phyloP scores from a whole-genome alignment of 2,888 invertebrate genomes.

The Coleophora flavipennella region DNA sequence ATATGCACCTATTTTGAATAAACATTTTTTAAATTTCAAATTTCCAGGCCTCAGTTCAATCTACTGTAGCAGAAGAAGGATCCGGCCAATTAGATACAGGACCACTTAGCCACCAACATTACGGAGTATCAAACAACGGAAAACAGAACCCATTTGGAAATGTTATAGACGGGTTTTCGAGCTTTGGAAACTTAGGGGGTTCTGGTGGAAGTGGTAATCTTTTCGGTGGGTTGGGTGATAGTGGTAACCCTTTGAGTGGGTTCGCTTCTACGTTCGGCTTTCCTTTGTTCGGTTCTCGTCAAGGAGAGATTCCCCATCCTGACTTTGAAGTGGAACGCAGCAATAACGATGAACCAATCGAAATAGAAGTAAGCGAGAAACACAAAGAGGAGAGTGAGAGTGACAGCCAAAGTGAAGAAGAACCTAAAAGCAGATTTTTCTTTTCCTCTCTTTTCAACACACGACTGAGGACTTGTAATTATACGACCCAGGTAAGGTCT shows the following conservation, averaged over 20 bases:
- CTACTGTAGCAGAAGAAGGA: conserved; percentile 23
- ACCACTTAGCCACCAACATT: no score
- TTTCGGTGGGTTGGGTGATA: no score
- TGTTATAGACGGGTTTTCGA: neutral
- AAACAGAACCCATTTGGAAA: neutral
- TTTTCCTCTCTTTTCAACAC: conserved; percentile 10
- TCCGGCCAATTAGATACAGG: conserved; percentile 1
- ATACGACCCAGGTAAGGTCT: conserved; percentile 12
- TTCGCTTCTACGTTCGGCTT: neutral
- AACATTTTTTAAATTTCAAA: no score
- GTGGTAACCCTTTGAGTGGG: no score
- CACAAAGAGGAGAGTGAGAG: conserved; percentile 5
- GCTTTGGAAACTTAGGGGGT: neutral
- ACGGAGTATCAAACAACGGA: no score
- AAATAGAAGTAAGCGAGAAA: no score
- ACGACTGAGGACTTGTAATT: conserved; percentile 13
- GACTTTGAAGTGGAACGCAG: neutral
- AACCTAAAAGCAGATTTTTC: conserved; percentile 18
- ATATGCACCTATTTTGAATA: no score
- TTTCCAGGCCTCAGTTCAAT: conserved; percentile 22
- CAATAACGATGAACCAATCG: neutral
- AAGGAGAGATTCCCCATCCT: neutral
- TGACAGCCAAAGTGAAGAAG: conserved; percentile 6
- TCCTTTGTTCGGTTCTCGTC: neutral
- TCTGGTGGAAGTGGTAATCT: neutral